A percentile compares a stretch with the other conserved stretches of the same genome.
Evolutionary conservation across 2,797 vertebrate species (phyloP).

Genomic region (Gymnopithys bicolor): DNA sequence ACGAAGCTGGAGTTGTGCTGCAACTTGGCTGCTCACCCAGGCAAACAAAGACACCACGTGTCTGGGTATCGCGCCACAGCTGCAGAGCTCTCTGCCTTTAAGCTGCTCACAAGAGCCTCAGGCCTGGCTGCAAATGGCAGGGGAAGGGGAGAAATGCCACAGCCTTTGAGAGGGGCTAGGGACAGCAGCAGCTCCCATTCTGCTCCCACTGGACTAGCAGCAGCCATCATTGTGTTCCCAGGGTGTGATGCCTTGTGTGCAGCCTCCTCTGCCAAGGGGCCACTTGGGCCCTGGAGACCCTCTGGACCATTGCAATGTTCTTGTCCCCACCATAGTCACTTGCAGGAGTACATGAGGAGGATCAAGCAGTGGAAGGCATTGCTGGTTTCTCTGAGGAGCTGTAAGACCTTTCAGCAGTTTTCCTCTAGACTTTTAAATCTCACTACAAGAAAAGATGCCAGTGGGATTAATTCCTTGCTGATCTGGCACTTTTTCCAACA

Average conservation of each 20-base stretch:
- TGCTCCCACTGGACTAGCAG: background rate
- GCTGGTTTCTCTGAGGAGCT: background rate
- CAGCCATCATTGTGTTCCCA: background rate
- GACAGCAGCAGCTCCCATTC: background rate
- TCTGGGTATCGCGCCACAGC: background rate
- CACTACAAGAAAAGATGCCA: background rate
- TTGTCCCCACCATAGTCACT: background rate
- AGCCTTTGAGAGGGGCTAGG: background rate
- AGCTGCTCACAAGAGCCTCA: background rate
- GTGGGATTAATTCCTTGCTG: slow-evolving; percentile 1
- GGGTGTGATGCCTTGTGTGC: no score
- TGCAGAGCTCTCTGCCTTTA: background rate
- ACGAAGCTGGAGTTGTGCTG: slow-evolving; percentile 68
- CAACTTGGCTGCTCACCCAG: slow-evolving; percentile 69
- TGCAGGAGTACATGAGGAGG: background rate
- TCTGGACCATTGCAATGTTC: background rate
- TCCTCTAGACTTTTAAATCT: background rate
- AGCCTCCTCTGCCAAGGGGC: background rate
- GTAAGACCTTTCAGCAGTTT: background rate
- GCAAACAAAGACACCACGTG: slow-evolving; percentile 62
- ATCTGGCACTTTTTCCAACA: slow-evolving; percentile 49
- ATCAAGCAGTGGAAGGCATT: fast-evolving
- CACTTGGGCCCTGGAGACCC: background rate
- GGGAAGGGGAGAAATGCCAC: background rate
- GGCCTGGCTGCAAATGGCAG: background rate